phyloP scores from a whole-genome alignment of 64 coral and sea anemone genomes.

The Catalaphyllia jardinei region DNA sequence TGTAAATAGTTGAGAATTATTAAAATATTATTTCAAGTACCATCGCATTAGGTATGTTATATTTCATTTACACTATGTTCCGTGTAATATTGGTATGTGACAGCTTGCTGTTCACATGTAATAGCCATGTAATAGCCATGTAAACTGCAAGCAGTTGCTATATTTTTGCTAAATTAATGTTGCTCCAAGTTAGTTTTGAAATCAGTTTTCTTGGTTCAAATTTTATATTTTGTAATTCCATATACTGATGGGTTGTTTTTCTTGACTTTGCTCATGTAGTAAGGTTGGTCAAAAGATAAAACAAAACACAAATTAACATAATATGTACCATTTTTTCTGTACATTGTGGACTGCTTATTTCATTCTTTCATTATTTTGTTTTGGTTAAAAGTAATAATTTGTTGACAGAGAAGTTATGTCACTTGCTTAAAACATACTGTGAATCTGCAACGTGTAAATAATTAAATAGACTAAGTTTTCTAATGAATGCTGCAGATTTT shows the following conservation, averaged over 20 bases:
- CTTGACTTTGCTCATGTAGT: background rate
- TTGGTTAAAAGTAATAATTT: background rate
- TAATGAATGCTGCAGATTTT: background rate
- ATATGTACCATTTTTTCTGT: background rate
- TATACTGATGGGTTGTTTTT: background rate
- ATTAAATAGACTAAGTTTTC: background rate
- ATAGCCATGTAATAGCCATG: background rate
- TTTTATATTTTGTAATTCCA: slow-evolving; percentile 6
- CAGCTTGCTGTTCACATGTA: background rate
- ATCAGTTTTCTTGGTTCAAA: background rate
- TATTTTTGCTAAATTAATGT: background rate
- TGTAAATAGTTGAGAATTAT: background rate
- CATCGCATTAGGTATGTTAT: background rate
- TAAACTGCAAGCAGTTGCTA: background rate
- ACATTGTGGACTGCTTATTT: background rate
- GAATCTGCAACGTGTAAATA: slow-evolving; percentile 13
- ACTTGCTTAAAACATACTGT: slow-evolving; percentile 13
- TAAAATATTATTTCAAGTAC: background rate
- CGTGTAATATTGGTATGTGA: background rate
- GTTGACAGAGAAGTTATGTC: background rate
- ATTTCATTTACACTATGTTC: too few relatives aligned
- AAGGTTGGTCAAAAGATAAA: background rate
- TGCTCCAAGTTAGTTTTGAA: background rate
- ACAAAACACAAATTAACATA: background rate
- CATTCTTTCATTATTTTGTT: background rate